Evolutionary conservation across 2,113 vertebrate species (phyloP), one percentile per base, ranked within the genome.

Genomic region (Bufo bufo): DNA sequence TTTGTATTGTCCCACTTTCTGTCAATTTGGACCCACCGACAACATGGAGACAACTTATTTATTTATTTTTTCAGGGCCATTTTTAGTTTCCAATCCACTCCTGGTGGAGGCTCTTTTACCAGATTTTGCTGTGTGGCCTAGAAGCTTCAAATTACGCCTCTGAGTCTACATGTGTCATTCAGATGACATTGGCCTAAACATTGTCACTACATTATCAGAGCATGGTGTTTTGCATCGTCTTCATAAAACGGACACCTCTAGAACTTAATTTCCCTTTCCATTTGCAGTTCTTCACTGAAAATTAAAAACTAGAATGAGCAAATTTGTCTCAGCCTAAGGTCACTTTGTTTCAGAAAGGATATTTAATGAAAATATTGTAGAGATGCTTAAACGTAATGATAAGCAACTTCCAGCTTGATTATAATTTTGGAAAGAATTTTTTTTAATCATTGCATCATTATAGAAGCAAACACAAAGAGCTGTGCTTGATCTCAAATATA

Each of bases 371-470:
- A 85, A 50, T 82, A 58, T 75, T 43, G 17, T 47, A 11, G 0
- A 5, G 74, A 50, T 59, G 74, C 45, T 78, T 86, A 84, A 63
- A 50, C 72, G 50, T 82, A 85, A 84, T 75, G 20, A 11, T 86
- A 43, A 83, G 82, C 65, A 72, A 33, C 80, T 87, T 89, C 71
- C 47, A 65, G 87, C 85, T 77, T 85, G 63, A 75, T 79, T 75
- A 63, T 82, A 84, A 84, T 65, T 71, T 49, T 49, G 6, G 65
- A 23, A 88, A 23, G 61, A 59, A 69, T 16, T 2, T 74, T 79
- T 10, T 54, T 89, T 75, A 47, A 43, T 71, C n/a, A 45, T 75
- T 89, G 56, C 89, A 47, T 49, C 69, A 85, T 88, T 80, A 90
- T 82, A 2, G 2, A 7, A 6, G 63, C 47, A 75, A 10, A 4